These are phyloP conservation scores for Riptortus pedestris DNA, from an alignment of 1,140 invertebrate species.

Conservation along the genomic window DNA sequence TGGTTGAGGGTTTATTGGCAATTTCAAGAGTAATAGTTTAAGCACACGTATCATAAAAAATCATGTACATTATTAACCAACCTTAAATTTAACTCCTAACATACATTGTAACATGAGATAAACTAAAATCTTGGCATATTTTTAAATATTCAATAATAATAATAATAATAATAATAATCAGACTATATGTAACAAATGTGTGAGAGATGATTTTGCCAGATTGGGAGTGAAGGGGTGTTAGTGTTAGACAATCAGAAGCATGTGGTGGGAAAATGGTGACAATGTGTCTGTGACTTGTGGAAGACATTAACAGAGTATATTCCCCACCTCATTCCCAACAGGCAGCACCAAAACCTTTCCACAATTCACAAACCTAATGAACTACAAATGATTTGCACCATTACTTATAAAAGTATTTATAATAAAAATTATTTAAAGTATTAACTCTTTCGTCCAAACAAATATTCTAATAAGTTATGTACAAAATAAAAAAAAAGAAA, in stretches of 20 bases:
- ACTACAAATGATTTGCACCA: conserved; percentile 5
- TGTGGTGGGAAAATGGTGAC: neutral
- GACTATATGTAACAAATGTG: conserved; percentile 21
- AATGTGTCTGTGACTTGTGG: conserved; percentile 17
- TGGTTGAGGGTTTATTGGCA: conserved; percentile 31
- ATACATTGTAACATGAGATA: conserved; percentile 18
- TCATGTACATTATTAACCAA: conserved; percentile 21
- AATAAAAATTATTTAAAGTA: conserved; percentile 5
- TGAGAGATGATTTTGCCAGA: conserved; percentile 18
- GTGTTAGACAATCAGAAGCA: neutral
- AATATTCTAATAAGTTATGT: conserved; percentile 13
- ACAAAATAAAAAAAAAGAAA: conserved; percentile 1
- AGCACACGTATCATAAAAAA: conserved; percentile 26
- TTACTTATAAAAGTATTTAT: neutral
- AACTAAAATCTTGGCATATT: conserved; percentile 23
- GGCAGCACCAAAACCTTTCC: conserved; percentile 17
- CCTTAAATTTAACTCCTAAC: conserved; percentile 11
- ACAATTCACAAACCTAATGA: conserved; percentile 6
- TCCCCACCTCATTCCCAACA: conserved; percentile 16
- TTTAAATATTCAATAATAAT: conserved; percentile 14
- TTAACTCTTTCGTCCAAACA: conserved; percentile 9
- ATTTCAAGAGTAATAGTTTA: conserved; percentile 28
- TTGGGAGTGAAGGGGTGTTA: conserved; percentile 7
- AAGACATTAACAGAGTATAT: conserved; percentile 8
- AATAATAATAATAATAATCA: conserved; percentile 21